These are phyloP conservation scores for cattle (Bos taurus) DNA, from an alignment of 2,113 vertebrate genomes.

Conservation along the genomic window DNA sequence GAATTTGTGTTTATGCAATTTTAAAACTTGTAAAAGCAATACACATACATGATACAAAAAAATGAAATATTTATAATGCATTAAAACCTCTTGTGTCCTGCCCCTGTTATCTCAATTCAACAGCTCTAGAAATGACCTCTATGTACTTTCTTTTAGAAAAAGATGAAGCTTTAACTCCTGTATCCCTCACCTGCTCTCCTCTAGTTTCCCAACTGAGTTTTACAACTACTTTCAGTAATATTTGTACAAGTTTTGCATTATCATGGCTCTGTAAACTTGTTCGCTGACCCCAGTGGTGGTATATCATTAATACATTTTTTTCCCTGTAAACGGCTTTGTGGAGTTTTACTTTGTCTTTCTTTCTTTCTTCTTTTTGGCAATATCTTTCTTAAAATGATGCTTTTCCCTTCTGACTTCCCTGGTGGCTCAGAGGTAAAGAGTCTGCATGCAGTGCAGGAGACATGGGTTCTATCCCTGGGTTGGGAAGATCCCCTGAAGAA, in stretches of 20 bases:
- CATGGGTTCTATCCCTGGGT: neutral
- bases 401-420: neutral
- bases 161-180: neutral
- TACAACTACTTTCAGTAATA: constrained; percentile 14
- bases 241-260: neutral
- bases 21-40: neutral
- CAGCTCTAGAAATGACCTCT: neutral
- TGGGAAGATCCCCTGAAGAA: neutral
- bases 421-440: neutral
- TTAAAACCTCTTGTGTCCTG: neutral
- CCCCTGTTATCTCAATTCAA: neutral
- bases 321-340: neutral
- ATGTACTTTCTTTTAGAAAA: neutral
- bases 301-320: neutral
- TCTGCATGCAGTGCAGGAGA: neutral
- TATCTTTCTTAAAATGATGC: neutral
- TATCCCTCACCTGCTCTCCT: neutral
- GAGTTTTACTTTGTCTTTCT: neutral
- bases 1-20: neutral
- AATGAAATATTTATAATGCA: neutral
- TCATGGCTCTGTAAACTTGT: neutral
- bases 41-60: no score
- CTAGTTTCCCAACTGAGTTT: neutral
- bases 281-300: neutral
- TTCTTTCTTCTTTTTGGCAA: neutral